Percentiles rank a stretch among this genome's conserved stretches.
phyloP scores from a whole-genome alignment of 2,113 vertebrate species.

The Hydrochoerus hydrochaeris region DNA sequence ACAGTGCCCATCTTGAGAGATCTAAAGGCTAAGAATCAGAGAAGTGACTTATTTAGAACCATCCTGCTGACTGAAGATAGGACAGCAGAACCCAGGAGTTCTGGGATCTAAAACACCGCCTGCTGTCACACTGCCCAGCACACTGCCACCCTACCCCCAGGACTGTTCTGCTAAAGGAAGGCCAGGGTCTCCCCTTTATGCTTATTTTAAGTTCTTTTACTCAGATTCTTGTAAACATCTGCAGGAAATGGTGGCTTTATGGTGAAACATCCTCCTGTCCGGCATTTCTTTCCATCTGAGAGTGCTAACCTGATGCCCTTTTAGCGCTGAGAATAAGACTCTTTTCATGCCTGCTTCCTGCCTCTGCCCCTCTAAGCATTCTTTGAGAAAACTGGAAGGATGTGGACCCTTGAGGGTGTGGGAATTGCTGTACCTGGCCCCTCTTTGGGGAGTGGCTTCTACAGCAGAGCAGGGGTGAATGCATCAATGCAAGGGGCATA shows the following conservation, averaged over 20 bases:
- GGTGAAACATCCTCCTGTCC: not conserved
- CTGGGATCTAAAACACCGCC: not conserved
- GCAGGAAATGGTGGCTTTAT: not conserved
- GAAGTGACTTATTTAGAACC: not conserved
- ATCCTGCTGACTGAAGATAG: not conserved
- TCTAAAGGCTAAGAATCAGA: not conserved
- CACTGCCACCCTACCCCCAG: rapidly evolving
- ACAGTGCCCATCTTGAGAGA: not conserved
- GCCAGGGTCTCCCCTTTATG: not conserved
- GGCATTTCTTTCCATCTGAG: not conserved
- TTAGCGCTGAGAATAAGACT: too few relatives aligned
- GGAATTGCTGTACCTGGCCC: not conserved
- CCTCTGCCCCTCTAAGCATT: not conserved
- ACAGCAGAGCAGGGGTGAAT: not conserved
- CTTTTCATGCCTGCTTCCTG: not conserved
- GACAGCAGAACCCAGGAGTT: not conserved
- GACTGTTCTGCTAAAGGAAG: not conserved
- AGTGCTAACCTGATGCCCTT: not conserved
- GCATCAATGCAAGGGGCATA: not conserved
- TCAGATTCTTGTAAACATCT: not conserved
- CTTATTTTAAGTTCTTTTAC: not conserved
- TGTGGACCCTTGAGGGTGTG: too few relatives aligned
- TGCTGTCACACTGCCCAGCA: not conserved
- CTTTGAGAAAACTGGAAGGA: not conserved
- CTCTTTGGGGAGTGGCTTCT: not conserved